phyloP scores from a whole-genome alignment of 2,797 vertebrate genomes.

The Netta rufina region DNA sequence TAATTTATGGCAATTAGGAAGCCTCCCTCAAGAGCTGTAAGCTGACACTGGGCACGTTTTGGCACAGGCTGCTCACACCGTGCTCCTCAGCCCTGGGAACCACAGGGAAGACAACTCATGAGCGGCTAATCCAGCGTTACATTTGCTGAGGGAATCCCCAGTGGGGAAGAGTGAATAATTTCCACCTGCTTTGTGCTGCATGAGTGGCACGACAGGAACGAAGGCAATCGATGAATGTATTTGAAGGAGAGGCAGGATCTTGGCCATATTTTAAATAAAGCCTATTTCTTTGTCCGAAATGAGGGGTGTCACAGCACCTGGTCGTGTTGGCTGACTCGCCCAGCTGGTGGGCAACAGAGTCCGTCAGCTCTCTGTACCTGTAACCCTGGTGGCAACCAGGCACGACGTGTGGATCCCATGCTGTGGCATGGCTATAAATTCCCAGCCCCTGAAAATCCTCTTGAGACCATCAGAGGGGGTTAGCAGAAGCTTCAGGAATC shows the following conservation, averaged over 20 bases:
- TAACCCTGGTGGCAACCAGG: not conserved
- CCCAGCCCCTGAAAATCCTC: not conserved
- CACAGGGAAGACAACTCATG: not conserved
- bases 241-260: not conserved
- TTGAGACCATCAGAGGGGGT: not conserved
- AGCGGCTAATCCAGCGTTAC: not conserved
- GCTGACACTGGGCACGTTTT: not conserved
- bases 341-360: not conserved
- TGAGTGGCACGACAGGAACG: not conserved
- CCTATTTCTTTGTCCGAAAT: not conserved
- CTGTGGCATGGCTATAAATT: rapidly evolving
- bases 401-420: rapidly evolving
- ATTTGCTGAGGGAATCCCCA: constrained; percentile 41
- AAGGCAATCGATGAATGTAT: not conserved
- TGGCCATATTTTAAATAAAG: not conserved
- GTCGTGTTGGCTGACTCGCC: rapidly evolving
- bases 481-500: not conserved
- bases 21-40: not conserved
- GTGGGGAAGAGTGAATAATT: constrained; percentile 26
- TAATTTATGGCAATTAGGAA: constrained; percentile 24
- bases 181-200: not conserved
- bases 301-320: not conserved
- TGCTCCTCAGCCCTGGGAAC: not conserved
- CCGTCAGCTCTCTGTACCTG: not conserved
- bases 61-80: not conserved